Percentiles rank a stretch among this genome's conserved stretches.
Conservation (phyloP, 2,113 vertebrate genomes). For the Buteo buteo region DNA sequence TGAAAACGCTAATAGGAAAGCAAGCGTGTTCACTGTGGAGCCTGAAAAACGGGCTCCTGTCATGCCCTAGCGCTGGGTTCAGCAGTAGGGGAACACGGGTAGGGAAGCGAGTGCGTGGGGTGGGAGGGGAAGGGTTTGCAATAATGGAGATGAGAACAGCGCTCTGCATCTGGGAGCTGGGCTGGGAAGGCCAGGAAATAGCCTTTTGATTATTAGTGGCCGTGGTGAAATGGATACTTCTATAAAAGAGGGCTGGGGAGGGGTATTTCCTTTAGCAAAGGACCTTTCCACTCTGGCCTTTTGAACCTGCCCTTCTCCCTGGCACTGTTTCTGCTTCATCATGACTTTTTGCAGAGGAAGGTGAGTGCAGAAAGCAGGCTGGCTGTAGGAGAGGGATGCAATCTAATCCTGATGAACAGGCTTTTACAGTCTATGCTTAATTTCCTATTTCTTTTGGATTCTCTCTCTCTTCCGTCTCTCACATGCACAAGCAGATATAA, state of each 20-base stretch:
- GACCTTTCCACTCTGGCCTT: slow-evolving; percentile 40
- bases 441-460: slow-evolving; percentile 40
- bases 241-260: not conserved
- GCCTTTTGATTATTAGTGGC: slow-evolving; percentile 5
- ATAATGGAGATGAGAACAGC: not conserved
- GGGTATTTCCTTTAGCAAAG: slow-evolving; percentile 35
- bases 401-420: slow-evolving; percentile 26
- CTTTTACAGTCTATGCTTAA: not conserved
- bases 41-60: not conserved
- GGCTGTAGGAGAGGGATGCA: not conserved
- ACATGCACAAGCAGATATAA: not conserved
- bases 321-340: slow-evolving; percentile 35
- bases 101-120: not conserved
- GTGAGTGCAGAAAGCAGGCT: slow-evolving; percentile 27
- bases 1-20: not conserved
- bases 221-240: slow-evolving; percentile 25
- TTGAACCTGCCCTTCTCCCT: slow-evolving; percentile 29
- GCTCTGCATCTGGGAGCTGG: not conserved
- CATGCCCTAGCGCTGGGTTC: not conserved
- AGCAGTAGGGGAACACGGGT: not conserved
- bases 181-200: slow-evolving; percentile 24
- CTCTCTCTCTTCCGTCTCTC: not conserved
- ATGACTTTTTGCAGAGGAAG: slow-evolving; percentile 48
- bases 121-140: not conserved
- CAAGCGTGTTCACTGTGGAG: not conserved